These are phyloP conservation scores for Lagorchestes hirsutus DNA, from an alignment of 2,797 vertebrate genomes.

Conservation along the genomic window DNA sequence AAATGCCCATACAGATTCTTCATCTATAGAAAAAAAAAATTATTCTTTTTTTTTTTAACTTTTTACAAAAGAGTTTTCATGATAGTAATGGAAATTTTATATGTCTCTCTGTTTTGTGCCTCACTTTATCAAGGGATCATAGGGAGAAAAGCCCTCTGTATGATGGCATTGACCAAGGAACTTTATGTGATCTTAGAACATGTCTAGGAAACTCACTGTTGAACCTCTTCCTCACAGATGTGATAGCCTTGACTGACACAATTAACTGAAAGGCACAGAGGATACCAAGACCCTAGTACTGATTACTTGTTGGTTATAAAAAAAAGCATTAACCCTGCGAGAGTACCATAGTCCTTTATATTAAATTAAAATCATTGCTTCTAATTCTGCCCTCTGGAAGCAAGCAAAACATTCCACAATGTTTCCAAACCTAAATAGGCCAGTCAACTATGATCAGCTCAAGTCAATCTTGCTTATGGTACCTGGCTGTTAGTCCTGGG, in stretches of 20 bases:
- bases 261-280: not conserved
- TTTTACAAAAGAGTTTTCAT: not conserved
- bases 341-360: not conserved
- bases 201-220: not conserved
- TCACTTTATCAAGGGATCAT: not conserved
- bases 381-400: not conserved
- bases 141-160: not conserved
- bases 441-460: not conserved
- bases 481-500: not conserved
- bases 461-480: not conserved
- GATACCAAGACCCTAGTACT: not conserved
- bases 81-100: not conserved
- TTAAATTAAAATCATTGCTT: not conserved
- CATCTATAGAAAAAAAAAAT: not conserved
- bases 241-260: not conserved
- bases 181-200: not conserved
- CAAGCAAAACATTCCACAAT: not conserved
- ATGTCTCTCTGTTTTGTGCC: not conserved
- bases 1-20: not conserved
- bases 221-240: not conserved
- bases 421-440: not conserved
- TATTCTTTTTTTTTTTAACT: not conserved
- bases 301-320: not conserved
- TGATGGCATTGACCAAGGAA: not conserved
- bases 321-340: not conserved